These are phyloP conservation scores for Artibeus jamaicensis DNA, from an alignment of 2,797 vertebrate genomes.

Conservation along the genomic window DNA sequence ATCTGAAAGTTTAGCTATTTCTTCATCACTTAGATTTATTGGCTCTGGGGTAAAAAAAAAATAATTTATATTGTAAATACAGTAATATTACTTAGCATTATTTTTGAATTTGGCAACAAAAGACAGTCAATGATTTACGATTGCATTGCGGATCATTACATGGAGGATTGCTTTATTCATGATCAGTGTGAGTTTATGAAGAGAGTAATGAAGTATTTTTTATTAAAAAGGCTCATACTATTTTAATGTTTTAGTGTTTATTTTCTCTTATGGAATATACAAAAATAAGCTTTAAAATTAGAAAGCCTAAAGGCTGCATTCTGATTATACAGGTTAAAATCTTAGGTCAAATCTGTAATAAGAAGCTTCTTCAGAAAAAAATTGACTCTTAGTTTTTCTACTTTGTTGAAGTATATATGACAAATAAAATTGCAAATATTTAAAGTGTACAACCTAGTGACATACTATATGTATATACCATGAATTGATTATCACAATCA, in stretches of 20 bases:
- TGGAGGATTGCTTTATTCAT: not conserved
- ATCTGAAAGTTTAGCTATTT: too few species aligned
- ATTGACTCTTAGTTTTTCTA: not conserved
- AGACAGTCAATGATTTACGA: not conserved
- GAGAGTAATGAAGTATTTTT: not conserved
- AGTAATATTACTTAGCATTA: not conserved
- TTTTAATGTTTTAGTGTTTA: not conserved
- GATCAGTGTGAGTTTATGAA: not conserved
- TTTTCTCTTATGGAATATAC: not conserved
- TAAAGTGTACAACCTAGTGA: not conserved
- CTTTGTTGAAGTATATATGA: not conserved
- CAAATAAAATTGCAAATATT: not conserved
- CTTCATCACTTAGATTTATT: too few species aligned
- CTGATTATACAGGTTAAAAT: not conserved
- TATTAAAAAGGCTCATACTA: not conserved
- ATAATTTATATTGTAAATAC: not conserved
- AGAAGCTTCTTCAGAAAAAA: not conserved
- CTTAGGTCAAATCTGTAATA: not conserved
- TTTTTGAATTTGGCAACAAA: not conserved
- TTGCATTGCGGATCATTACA: not conserved
- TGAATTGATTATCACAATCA: not conserved
- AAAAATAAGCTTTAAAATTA: not conserved
- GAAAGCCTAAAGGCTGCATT: not conserved
- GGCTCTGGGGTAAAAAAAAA: too few species aligned
- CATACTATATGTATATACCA: not conserved